Evolutionary conservation across 1,140 invertebrate genomes (phyloP), one percentile per base, ranked within the genome.

Genomic region (Drosophila kurseongensis): DNA sequence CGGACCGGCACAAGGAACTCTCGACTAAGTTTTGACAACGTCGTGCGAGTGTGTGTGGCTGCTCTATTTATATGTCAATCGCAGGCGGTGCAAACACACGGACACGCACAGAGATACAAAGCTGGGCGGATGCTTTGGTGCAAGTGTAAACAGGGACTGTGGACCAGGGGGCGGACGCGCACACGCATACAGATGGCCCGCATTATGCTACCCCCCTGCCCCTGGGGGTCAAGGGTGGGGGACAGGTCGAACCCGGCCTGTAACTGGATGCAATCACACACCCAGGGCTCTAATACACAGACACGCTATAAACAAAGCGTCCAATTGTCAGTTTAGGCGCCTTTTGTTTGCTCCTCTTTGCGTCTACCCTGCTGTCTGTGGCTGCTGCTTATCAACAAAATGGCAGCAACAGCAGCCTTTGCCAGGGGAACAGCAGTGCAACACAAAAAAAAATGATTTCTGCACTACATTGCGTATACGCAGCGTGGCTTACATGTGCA

Each of bases 181-280:
- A 80, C 73, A 80, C 76, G 83, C 83, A 88, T 88, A 89, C 78
- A 88, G 84, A 88, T 88, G 84, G 80, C 84, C 84, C 85, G 84
- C 84, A 88, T 88, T 84, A 88, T 78, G 68, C 50, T 51, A 18
- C 29, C 35, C 36, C 51, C 59, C 45, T 8, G 42, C 6, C 29
- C 29, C 29, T 8, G 27, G 14, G 29, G 47, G 14, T 35, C 14
- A 0, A 9, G 29, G 45, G 14, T 23, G n/a, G 1, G 41, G 41
- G 29, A 44, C 51, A 45, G 48, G 47, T 35, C 38, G 16, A 58
- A 44, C 32, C 14, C 36, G 32, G 58, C 61, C 69, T 57, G 60
- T 68, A 85, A 85, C 81, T 85, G 76, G 74, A 75, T 81, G 82
- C 82, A 79, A 65, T 86, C 69, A 71, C 41, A 38, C 55, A 48